Conservation (phyloP, 1,140 invertebrate genomes). For the Drosophila melanica region DNA sequence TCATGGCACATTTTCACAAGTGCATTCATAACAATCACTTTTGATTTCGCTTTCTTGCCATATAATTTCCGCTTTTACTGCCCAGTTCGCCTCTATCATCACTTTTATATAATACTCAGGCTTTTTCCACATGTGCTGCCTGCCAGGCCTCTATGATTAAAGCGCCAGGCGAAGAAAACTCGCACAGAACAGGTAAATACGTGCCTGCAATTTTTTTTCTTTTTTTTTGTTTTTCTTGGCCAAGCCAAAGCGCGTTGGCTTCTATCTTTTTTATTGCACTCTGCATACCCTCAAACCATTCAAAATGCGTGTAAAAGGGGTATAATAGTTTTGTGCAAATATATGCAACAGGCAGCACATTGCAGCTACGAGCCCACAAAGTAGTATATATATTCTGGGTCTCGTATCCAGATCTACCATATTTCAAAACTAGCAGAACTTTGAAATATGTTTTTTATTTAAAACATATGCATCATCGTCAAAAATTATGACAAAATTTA, state of each 20-base stretch:
- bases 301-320: too few species aligned
- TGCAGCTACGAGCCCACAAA: too few species aligned
- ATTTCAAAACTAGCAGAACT: too few species aligned
- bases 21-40: constrained; percentile 53
- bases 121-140: constrained; percentile 16
- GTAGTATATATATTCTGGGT: too few species aligned
- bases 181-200: constrained; percentile 75
- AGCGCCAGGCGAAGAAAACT: constrained; percentile 59
- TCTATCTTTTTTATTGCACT: constrained; percentile 75
- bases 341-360: too few species aligned
- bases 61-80: constrained; percentile 66
- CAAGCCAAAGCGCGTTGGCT: constrained; percentile 41
- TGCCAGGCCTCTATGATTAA: constrained; percentile 50
- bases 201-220: constrained; percentile 33
- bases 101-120: constrained; percentile 74
- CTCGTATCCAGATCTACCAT: too few species aligned
- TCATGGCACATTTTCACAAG: constrained; percentile 37
- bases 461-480: too few species aligned
- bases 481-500: too few species aligned
- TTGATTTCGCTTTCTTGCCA: constrained; percentile 37
- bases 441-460: too few species aligned
- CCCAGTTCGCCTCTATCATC: constrained; percentile 9
- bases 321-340: too few species aligned
- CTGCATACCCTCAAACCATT: constrained; percentile 14
- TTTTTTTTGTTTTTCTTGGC: neutral